Base-by-base conservation (phyloP, 2,797 vertebrate genomes). In the Thripadectes ignobilis region DNA sequence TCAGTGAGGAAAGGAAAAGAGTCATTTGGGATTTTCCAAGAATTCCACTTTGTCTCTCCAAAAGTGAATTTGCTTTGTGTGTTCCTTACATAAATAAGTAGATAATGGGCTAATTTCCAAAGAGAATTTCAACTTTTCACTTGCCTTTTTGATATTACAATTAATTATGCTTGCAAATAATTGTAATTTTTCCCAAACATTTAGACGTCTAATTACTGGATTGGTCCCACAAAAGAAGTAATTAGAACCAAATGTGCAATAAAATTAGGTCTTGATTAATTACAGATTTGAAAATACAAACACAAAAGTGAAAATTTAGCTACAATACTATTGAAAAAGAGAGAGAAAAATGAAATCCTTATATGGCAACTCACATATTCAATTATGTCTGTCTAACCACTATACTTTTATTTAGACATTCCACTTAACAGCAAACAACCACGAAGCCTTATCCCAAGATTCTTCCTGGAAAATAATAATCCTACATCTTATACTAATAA, bases 401-500 rank as follows among this genome's bases (percentile, higher is more conserved):
- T 71, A 29, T 57, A 67, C 32, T 79, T 93, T 76, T 96, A 63
- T 93, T 91, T 92, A 93, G 65, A 61, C 38, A 29, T 87, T 86
- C 41, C 29, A 65, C 22, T 90, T 90, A 85, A 67, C 14, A 88
- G 38, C 13, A 92, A 89, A 65, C 34, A 91, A 79, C 34, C 34
- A 46, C 57, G 77, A 85, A 84, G 7, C 10, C 20, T 15, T 62
- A 58, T 67, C n/a, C 58, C 29, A 79, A 58, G 65, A 77, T 93
- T 93, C 24, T 93, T 92, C 63, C 67, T 85, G 48, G 71, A 94
- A 94, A 94, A 87, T 54, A 87, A 57, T 66, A 52, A 52, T 63
- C 29, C 23, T 87, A n/a, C 14, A 49, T 85, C 21, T 62, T 86
- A 76, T 36, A 84, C 39, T 72, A 94, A 93, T 49, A 88, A 85